Evolutionary conservation across 2,888 invertebrate genomes (phyloP).

Genomic region (Dicyrtoma fusca): DNA sequence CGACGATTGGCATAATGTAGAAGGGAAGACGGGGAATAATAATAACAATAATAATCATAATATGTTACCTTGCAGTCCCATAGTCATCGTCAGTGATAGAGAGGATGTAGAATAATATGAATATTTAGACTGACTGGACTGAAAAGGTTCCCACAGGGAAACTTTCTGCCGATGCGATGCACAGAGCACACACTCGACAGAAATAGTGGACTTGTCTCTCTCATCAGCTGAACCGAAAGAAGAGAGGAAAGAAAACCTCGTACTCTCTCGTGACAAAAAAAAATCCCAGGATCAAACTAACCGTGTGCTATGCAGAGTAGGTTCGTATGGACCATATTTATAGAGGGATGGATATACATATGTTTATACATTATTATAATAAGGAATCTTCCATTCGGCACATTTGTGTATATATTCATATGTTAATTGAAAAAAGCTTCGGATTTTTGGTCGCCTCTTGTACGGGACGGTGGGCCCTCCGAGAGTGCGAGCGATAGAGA

Average conservation of each 20-base stretch:
- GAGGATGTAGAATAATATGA: conserved; percentile 22
- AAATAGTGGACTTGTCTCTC: not conserved
- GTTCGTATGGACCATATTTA: not conserved
- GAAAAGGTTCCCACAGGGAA: conserved; percentile 39
- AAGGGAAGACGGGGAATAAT: not conserved
- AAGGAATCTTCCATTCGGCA: conserved; percentile 25
- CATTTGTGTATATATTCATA: conserved; percentile 34
- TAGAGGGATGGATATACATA: not conserved
- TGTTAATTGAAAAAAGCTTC: conserved; percentile 35
- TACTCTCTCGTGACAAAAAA: conserved; percentile 29
- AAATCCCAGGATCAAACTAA: conserved; percentile 18
- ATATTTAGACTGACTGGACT: conserved; percentile 32
- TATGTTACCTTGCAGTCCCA: conserved; percentile 16
- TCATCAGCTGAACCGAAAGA: conserved; percentile 4
- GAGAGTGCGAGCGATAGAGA: not conserved
- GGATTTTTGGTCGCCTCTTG: conserved; percentile 13
- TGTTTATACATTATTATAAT: not conserved
- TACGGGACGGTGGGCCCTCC: conserved; percentile 2
- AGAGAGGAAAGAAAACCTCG: conserved; percentile 9
- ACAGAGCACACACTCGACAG: not conserved
- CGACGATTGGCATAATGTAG: conserved; percentile 9
- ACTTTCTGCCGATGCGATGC: not conserved
- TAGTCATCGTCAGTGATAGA: not conserved
- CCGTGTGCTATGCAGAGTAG: not conserved
- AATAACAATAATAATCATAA: conserved; percentile 1